These are phyloP conservation scores for Dendrophyllia cribrosa DNA, from an alignment of 64 coral and sea anemone genomes.

Conservation along the genomic window DNA sequence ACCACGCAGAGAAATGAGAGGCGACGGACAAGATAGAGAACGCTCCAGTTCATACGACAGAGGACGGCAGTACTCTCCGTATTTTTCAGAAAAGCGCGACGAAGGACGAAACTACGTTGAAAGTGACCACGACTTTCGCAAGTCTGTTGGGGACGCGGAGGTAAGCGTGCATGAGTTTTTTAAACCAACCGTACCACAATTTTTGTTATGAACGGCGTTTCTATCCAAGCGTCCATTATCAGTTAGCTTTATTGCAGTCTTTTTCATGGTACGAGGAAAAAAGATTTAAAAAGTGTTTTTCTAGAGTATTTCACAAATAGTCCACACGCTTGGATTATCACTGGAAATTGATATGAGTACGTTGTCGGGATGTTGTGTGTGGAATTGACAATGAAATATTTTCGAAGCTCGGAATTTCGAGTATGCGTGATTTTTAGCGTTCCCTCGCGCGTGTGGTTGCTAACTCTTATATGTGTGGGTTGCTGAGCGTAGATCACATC, in stretches of 20 bases:
- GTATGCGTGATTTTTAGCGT: constrained; percentile 1
- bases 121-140: constrained; percentile 36
- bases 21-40: constrained; percentile 6
- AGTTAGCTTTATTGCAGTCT: background rate
- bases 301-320: background rate
- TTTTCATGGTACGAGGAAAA: background rate
- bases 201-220: background rate
- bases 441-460: background rate
- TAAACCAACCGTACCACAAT: background rate
- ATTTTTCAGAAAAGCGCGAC: constrained; percentile 13
- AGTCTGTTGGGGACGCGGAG: constrained; percentile 20
- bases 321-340: constrained; percentile 23
- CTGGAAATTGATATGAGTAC: constrained; percentile 15
- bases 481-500: background rate
- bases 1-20: constrained; percentile 26
- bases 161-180: background rate
- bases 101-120: constrained; percentile 7
- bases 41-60: constrained; percentile 12
- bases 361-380: background rate
- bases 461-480: background rate
- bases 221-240: background rate
- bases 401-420: constrained; percentile 18
- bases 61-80: background rate
- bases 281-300: background rate
- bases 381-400: constrained; percentile 60